Percentiles rank a stretch among this genome's conserved stretches.
Conservation (phyloP, 2,113 vertebrate genomes). For the Pandion haliaetus region DNA sequence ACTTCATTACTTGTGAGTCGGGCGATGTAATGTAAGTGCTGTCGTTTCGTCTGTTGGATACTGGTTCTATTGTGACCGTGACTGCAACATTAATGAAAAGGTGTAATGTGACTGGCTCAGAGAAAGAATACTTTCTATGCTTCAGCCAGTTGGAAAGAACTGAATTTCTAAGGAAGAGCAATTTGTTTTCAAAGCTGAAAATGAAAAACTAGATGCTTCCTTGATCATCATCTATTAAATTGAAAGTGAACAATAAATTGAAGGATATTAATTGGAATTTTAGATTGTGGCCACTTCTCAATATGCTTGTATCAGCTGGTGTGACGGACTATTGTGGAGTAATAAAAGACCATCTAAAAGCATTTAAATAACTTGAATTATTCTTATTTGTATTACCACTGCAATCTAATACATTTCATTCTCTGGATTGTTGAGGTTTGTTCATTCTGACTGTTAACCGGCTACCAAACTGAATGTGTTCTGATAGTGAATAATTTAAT, state of each 20-base stretch:
- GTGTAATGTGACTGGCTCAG: background rate
- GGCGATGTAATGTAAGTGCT: background rate
- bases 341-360: background rate
- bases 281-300: background rate
- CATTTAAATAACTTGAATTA: background rate
- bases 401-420: background rate
- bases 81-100: conserved; percentile 49
- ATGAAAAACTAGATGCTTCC: background rate
- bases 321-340: background rate
- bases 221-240: background rate
- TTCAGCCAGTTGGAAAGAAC: background rate
- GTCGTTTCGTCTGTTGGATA: background rate
- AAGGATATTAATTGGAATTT: background rate
- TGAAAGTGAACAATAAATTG: background rate
- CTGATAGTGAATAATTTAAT: background rate
- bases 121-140: background rate
- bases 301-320: background rate
- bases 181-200: background rate
- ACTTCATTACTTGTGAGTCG: background rate
- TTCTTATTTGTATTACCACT: background rate
- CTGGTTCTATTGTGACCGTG: background rate
- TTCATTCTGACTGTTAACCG: background rate
- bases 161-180: background rate
- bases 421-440: background rate
- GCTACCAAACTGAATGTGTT: background rate